Evolutionary conservation across 2,113 vertebrate species (phyloP), one percentile per base, ranked within the genome.

Genomic region (Bos indicus): DNA sequence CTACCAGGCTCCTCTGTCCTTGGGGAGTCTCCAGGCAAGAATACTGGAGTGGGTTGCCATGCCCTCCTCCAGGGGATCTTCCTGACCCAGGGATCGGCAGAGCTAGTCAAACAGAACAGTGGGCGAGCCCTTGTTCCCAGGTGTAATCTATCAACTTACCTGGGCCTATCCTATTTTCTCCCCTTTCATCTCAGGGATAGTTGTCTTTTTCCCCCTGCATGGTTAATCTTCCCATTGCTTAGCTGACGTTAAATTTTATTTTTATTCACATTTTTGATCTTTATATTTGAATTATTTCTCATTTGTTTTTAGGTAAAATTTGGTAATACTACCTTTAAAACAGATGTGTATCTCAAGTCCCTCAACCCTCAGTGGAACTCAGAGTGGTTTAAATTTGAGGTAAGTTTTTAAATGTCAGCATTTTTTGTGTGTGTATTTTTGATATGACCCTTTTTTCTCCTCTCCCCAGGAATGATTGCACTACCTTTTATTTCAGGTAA

Each of bases 311-410:
- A 99, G 99, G 99, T 99, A 46, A 99, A 99, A 98, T 99, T 99
- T 99, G 99, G 99, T 98, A 99, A 99, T 98, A 99, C 99, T 89
- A 99, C 99, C 8, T 99, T 99, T 98, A 99, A 99, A 99, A 99
- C 99, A 0, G 99, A 99, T 3, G 99, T 99, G 7, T 99, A 95
- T 97, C 99, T 99, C 88, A 99, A 99, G 97, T 99, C 99, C 4
- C 99, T 99, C 62, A 99, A 99, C 98, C 99, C 99, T 67, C 99
- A 99, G 97, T 99, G 99, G 99, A 99, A 99, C 98, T 99, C 99
- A 0, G 99, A 99, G 97, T 99, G 99, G 99, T 99, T 99, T 98
- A 99, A 99, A 97, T 99, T 99, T 99, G 99, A 99, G 99, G 99
- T 99, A 99, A 99, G 97, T 93, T 98, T 67, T 94, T 96, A 64